Base-by-base conservation (phyloP, 2,113 vertebrate species). In the Rissa tridactyla region DNA sequence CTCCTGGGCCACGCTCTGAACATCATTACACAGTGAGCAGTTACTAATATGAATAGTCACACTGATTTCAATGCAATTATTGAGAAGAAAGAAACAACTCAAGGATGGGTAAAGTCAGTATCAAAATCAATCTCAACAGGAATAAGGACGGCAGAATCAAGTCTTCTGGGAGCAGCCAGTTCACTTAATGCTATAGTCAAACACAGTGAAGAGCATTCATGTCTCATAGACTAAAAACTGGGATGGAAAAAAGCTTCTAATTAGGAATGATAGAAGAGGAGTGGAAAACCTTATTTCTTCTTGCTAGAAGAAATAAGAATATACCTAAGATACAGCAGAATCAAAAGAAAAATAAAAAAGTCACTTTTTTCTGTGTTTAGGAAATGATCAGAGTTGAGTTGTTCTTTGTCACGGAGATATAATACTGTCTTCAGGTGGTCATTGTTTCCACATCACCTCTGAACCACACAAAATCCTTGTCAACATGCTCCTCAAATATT, bases 361-460 rank as follows among this genome's bases (percentile, higher is more conserved):
- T n/a, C 13, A 57, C 62, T 86, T 71, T 80, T 54, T 79, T 20
- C 42, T 40, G 5, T 73, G 55, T 64, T 95, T 91, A 58, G 72
- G 82, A 91, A 91, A 95, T 80, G 21, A 83, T 73, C 49, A 84
- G 83, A 89, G 68, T 72, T 66, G 87, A 92, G 90, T 15, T 88
- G 40, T 21, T 82, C 55, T 91, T 90, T 96, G 94, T 92, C 88
- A 94, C 62, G 91, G 57, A 40, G 10, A 70, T 76, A 54, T 30
- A 94, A 97, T 90, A 81, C 65, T 65, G 27, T 95, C 87, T 90
- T 88, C 79, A 95, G 88, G 94, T 95, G 91, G 84, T 51, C 84
- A 96, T 84, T 95, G 87, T 92, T 96, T 87, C 38, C 86, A 51
- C 25, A 66, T 93, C 92, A 92, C 90, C 95, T 96, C 66, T 94